Evolutionary conservation across 2,888 invertebrate species (phyloP).

Genomic region (Nemotelus pantherinus): DNA sequence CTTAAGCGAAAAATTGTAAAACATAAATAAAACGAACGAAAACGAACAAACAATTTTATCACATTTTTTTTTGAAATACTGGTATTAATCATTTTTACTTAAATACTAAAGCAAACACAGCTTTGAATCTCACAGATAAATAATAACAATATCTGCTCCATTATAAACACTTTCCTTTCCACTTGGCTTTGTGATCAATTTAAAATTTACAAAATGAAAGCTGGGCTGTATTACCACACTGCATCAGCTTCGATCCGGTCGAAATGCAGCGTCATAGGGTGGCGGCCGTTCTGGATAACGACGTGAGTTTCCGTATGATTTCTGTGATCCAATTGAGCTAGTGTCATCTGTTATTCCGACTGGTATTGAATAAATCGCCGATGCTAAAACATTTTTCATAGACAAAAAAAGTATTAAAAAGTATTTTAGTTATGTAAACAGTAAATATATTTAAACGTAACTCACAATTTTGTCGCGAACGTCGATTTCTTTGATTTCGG

Average conservation of each 20-base stretch:
- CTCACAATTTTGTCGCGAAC: conserved; percentile 32
- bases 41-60: no score
- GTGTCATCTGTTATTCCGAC: conserved; percentile 18
- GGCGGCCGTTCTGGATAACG: conserved; percentile 29
- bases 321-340: conserved; percentile 32
- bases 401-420: background rate
- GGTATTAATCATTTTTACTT: no score
- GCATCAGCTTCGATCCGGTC: conserved; percentile 7
- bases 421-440: background rate
- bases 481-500: conserved; percentile 34
- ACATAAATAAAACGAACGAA: no score
- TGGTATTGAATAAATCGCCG: conserved; percentile 20
- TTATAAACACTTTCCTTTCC: no score
- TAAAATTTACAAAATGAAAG: no score
- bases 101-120: no score
- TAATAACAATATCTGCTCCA: no score
- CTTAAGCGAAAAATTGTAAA: no score
- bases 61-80: no score
- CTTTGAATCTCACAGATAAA: no score
- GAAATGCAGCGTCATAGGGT: conserved; percentile 24
- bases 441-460: background rate
- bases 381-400: conserved; percentile 1
- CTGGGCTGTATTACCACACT: background rate
- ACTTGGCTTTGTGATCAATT: no score
- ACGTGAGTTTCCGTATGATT: conserved; percentile 17